phyloP scores from a whole-genome alignment of 1,140 invertebrate species.

The Thalassaphorura encarpata region DNA sequence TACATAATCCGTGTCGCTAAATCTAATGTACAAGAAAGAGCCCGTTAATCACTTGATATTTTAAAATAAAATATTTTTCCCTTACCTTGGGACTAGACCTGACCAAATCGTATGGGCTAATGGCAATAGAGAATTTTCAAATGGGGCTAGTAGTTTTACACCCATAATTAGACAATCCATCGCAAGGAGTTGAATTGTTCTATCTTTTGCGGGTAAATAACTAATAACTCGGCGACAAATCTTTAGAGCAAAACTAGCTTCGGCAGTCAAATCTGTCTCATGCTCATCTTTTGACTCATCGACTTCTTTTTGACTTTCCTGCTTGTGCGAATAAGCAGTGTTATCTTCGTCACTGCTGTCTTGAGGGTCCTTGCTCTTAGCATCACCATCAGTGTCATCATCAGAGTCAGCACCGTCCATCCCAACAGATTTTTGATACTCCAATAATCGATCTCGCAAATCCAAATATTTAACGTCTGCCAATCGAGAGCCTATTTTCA shows the following conservation, averaged over 20 bases:
- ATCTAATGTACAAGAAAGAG: conserved; percentile 9
- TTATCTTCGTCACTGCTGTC: too few relatives aligned
- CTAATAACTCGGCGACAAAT: conserved; percentile 22
- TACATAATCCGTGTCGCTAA: conserved; percentile 21
- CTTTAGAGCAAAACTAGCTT: conserved; percentile 17
- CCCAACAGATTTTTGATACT: neutral
- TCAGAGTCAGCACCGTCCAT: neutral
- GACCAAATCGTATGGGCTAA: conserved; percentile 26
- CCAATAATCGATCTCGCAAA: neutral
- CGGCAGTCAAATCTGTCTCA: conserved; percentile 14
- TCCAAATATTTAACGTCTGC: neutral
- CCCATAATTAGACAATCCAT: conserved; percentile 31
- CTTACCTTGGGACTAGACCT: conserved; percentile 23
- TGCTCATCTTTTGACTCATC: conserved; percentile 36
- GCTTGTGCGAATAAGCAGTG: too few relatives aligned
- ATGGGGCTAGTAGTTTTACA: conserved; percentile 3
- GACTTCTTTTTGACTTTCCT: conserved; percentile 32
- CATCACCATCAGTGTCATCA: neutral
- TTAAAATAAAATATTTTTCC: neutral
- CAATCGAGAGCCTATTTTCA: neutral
- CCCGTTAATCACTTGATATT: neutral
- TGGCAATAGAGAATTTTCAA: conserved; percentile 24
- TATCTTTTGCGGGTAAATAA: conserved; percentile 19
- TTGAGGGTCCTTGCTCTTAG: neutral
- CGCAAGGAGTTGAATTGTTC: conserved; percentile 15